Percentiles rank a stretch among this genome's conserved stretches.
These are phyloP conservation scores for Monomorium pharaonis DNA, from an alignment of 1,140 invertebrate species.

Conservation along the genomic window DNA sequence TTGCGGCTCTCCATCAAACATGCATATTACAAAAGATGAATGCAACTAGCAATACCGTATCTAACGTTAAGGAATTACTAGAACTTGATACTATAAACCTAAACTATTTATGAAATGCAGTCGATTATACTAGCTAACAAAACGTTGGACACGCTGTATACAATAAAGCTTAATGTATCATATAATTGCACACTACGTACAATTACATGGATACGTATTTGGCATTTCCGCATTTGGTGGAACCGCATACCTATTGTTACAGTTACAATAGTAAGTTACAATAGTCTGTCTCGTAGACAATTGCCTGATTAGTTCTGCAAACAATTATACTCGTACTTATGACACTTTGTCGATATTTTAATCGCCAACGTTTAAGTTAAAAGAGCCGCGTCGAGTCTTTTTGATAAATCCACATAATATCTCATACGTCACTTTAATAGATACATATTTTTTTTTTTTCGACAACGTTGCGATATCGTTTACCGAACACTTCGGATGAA, in stretches of 20 bases:
- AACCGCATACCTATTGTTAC: constrained; percentile 29
- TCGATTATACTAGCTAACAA: not conserved
- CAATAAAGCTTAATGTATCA: not conserved
- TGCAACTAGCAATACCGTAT: not conserved
- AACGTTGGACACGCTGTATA: not conserved
- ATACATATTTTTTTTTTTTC: not conserved
- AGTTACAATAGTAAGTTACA: too few relatives aligned
- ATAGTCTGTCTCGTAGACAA: constrained; percentile 36
- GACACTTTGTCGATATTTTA: constrained; percentile 48
- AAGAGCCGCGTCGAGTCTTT: not conserved
- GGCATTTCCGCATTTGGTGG: not conserved
- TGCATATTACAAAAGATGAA: constrained; percentile 14
- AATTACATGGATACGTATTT: not conserved
- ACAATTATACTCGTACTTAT: not conserved
- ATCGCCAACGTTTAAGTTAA: constrained; percentile 4
- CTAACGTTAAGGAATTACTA: constrained; percentile 7
- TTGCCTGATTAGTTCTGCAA: constrained; percentile 63
- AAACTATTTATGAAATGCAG: constrained; percentile 15
- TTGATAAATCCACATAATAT: not conserved
- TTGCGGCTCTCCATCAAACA: not conserved
- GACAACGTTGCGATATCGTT: not conserved
- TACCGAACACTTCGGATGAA: not conserved
- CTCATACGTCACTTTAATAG: not conserved
- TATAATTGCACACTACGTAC: not conserved
- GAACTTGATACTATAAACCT: constrained; percentile 15